Percentiles rank a stretch among this genome's conserved stretches.
These are phyloP conservation scores for Drosophila testacea DNA, from an alignment of 2,888 invertebrate genomes.

Conservation along the genomic window DNA sequence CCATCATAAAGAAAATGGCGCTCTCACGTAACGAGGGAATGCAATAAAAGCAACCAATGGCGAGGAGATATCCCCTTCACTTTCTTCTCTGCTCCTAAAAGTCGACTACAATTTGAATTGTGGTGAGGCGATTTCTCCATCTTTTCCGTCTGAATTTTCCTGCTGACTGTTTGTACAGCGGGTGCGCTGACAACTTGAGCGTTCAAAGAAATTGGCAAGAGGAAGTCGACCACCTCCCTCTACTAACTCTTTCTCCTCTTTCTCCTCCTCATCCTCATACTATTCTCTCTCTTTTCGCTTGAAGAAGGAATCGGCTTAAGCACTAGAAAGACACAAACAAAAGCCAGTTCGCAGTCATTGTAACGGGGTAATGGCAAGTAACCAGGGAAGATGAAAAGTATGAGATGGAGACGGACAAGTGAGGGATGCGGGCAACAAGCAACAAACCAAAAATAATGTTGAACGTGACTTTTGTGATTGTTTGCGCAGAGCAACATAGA, in stretches of 20 bases:
- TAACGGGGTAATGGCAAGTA: slow-evolving; percentile 53
- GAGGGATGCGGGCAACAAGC: slow-evolving; percentile 56
- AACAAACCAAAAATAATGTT: slow-evolving; percentile 81
- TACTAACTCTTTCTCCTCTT: not conserved
- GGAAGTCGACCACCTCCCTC: not conserved
- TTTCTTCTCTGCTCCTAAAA: not conserved
- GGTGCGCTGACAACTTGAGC: slow-evolving; percentile 71
- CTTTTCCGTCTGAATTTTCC: not conserved
- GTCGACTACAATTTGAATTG: slow-evolving; percentile 73
- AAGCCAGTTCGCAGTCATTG: slow-evolving; percentile 74
- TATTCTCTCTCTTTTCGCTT: not conserved
- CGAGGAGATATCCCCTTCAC: not conserved
- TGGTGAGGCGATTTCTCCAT: slow-evolving; percentile 37
- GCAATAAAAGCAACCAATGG: slow-evolving; percentile 59
- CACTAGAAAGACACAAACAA: slow-evolving; percentile 76
- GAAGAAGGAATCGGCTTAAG: slow-evolving; percentile 70
- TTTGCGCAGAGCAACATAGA: slow-evolving; percentile 50
- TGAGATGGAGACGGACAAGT: not conserved
- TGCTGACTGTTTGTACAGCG: slow-evolving; percentile 44
- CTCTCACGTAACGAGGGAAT: slow-evolving; percentile 46
- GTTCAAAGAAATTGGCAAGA: slow-evolving; percentile 70
- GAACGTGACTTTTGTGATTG: slow-evolving; percentile 81
- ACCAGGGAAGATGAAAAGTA: not conserved
- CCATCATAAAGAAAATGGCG: slow-evolving; percentile 73
- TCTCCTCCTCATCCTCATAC: no score